A percentile compares a stretch with the other conserved stretches of the same genome.
Evolutionary conservation across 2,113 vertebrate species (phyloP).

Genomic region (Tautogolabrus adspersus): DNA sequence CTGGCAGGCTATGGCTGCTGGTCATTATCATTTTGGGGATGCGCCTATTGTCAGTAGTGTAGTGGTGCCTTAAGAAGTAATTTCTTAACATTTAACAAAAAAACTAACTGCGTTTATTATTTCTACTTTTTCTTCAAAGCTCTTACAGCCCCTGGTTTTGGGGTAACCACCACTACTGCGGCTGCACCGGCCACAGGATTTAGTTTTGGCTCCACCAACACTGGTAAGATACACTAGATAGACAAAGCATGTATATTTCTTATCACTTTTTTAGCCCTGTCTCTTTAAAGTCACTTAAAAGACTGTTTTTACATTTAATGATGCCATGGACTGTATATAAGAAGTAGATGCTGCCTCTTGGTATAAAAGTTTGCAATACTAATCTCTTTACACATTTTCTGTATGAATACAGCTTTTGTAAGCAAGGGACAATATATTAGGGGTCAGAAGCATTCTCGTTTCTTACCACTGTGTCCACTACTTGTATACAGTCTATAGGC

Average conservation of each 20-base stretch:
- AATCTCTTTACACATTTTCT: no score
- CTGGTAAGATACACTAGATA: slow-evolving; percentile 66
- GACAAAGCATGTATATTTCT: neutral
- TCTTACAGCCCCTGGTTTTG: slow-evolving; percentile 83
- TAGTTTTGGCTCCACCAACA: slow-evolving; percentile 82
- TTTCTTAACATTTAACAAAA: no score
- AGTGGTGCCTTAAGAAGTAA: no score
- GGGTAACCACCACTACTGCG: slow-evolving; percentile 78
- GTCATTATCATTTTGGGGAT: no score
- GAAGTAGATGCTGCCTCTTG: neutral
- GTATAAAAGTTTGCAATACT: neutral
- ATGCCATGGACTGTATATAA: neutral
- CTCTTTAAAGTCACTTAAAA: slow-evolving; percentile 1
- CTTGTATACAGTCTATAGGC: neutral
- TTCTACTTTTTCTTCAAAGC: slow-evolving; percentile 54
- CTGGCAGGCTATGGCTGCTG: no score
- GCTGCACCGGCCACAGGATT: slow-evolving; percentile 83
- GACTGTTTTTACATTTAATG: neutral
- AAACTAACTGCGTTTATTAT: neutral
- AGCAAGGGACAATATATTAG: neutral
- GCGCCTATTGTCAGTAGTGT: no score
- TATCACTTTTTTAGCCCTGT: neutral
- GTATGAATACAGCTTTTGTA: no score
- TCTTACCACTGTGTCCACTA: neutral
- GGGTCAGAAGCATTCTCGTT: no score